Percentiles rank a stretch among this genome's conserved stretches.
phyloP scores from a whole-genome alignment of 2,888 invertebrate genomes.

The Melieria omissa region DNA sequence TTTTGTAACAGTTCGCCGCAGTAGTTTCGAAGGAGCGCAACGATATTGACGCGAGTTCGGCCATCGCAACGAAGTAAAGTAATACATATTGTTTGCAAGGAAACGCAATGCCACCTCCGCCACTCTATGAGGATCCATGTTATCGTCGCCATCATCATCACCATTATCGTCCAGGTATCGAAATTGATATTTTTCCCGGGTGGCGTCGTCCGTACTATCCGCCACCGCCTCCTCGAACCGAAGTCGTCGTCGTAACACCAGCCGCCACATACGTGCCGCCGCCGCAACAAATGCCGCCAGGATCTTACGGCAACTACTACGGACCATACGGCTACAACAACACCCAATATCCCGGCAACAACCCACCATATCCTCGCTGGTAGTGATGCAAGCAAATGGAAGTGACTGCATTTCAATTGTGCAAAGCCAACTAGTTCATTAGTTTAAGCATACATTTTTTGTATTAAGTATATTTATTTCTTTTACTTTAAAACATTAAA shows the following conservation, averaged over 20 bases:
- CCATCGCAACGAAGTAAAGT: no score
- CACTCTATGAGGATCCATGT: constrained; percentile 41
- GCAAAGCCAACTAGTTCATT: no score
- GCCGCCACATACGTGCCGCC: constrained; percentile 30
- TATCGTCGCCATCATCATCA: constrained; percentile 50
- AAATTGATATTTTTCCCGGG: constrained; percentile 55
- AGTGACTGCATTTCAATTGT: no score
- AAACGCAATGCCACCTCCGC: constrained; percentile 33
- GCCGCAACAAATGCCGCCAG: constrained; percentile 13
- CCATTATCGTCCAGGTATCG: constrained; percentile 54
- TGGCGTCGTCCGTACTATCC: constrained; percentile 38
- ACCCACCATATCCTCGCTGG: constrained; percentile 17
- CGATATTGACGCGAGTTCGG: no score
- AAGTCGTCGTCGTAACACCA: constrained; percentile 41
- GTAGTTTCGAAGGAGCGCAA: no score
- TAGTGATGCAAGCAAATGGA: not conserved
- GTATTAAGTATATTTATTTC: not conserved
- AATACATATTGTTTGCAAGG: not conserved
- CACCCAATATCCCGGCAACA: constrained; percentile 14
- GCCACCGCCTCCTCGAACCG: constrained; percentile 35
- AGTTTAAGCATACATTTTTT: no score
- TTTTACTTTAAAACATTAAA: not conserved
- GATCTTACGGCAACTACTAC: constrained; percentile 34
- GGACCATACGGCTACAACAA: constrained; percentile 24
- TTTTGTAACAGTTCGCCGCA: no score